Evolutionary conservation across 2,113 vertebrate species (phyloP), one percentile per base, ranked within the genome.

Genomic region (Phrynosoma blainvillii): DNA sequence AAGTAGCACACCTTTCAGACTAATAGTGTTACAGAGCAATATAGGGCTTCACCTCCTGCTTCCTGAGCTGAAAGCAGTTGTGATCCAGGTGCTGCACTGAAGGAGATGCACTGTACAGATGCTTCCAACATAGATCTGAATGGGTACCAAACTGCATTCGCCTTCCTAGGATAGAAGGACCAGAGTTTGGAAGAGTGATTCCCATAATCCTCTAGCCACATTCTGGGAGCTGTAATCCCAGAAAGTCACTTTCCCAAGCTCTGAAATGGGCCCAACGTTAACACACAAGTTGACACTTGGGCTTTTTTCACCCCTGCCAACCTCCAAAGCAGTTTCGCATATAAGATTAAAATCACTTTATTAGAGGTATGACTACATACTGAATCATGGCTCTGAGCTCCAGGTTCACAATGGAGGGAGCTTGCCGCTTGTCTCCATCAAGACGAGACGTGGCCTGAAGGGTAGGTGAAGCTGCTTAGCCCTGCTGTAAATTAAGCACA

Each of bases 401-500:
- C 40, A 81, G 36, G 30, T 76, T 88, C 56, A 83, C 73, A 78
- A 13, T 27, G 79, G 59, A 83, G 75, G 54, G 32, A 20, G 42
- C 75, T 70, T 52, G 40, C 62, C n/a, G 20, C 56, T 88, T 16
- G 68, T 83, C 62, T 16, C 68, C 42, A 54, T 77, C 56, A 77
- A 83, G 87, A 80, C 16, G 25, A 83, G 87, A 30, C 62, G 32
- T 70, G n/a, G 59, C 80, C 73, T 12, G 59, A 77, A 77, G 71
- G 71, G 70, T 68, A 77, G 73, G 80, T 77, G 42, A 77, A 88
- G 42, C 80, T 30, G 27, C 59, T 77, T 36, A 30, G 4, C 73
- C 73, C 11, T 77, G 42, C 59, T 76, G n/a, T 30, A 87, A 87
- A 87, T 75, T 76, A 87, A 87, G 56, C 70, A 76, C 32, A 47